Evolutionary conservation across 2,113 vertebrate genomes (phyloP), one percentile per base, ranked within the genome.

Genomic region (Hippocampus barbouri): DNA sequence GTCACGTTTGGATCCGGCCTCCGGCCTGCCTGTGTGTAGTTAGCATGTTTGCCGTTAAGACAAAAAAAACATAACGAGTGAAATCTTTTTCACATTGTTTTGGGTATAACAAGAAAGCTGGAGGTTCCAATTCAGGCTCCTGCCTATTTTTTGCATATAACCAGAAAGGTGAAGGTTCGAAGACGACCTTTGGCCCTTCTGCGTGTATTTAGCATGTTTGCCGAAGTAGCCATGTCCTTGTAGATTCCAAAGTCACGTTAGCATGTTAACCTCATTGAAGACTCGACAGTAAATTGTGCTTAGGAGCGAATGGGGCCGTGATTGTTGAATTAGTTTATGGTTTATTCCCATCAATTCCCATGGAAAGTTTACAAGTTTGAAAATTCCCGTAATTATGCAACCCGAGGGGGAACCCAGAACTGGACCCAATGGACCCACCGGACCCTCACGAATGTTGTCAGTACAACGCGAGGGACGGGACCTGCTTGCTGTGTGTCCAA

Each of bases 401-500:
- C 53, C 21, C 21, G 8, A 23, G 21, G 8, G 21, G 53, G 53
- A n/a, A 11, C 47, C 5, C 15, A 18, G 5, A 7, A 51, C 47
- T 16, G 16, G 15, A 18, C 16, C 53, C 49, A 2, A 7, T 53
- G 49, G 49, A 53, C 2, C 49, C 21, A 4, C 53, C 21, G 9
- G 53, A 56, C 47, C 10, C 47, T 51, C 47, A 51, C 5, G 15
- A 16, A 56, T 56, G 53, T 56, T 56, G 53, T 56, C 16, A 14
- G 21, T 15, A 27, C 25, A 6, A 14, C 12, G 23, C 5, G 23
- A 14, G 6, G 59, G 27, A 61, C 8, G 2, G 27, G 59, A 30
- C 25, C 16, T 38, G 71, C 74, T 75, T 49, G n/a, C 25, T 66
- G 77, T 76, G 64, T 38, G 59, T 79, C 72, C 8, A 59, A 68